A percentile compares a stretch with the other conserved stretches of the same genome.
phyloP scores from a whole-genome alignment of 92 coral and sea anemone species.

The Phymanthus crucifer region DNA sequence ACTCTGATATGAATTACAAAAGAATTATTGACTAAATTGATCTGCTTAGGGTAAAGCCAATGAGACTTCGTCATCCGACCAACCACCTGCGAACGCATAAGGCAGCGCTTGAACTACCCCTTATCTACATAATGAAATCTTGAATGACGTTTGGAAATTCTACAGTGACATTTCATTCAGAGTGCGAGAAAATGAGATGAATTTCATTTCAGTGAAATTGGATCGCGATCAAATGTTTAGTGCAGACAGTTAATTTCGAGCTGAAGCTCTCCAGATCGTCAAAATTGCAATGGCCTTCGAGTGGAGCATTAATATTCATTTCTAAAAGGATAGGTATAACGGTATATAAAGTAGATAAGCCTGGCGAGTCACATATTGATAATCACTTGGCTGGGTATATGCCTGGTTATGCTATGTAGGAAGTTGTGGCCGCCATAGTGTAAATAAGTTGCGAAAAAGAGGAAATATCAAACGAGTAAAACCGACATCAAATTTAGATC shows the following conservation, averaged over 20 bases:
- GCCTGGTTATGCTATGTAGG: not conserved
- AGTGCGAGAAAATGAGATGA: not conserved
- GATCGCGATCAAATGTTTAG: not conserved
- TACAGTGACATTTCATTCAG: not conserved
- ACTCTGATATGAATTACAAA: not conserved
- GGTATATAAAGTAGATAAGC: not conserved
- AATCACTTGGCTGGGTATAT: not conserved
- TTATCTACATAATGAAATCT: constrained; percentile 9
- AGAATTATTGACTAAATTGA: constrained; percentile 1
- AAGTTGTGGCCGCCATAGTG: not conserved
- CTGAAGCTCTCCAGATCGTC: not conserved
- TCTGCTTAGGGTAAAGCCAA: not conserved
- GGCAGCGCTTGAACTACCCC: not conserved
- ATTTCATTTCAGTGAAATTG: not conserved
- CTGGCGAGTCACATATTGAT: not conserved
- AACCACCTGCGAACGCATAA: not conserved
- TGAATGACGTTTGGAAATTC: not conserved
- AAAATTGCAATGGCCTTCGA: not conserved
- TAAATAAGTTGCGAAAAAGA: not conserved
- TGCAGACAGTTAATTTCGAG: not conserved
- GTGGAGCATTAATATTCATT: not conserved
- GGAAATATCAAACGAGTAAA: not conserved
- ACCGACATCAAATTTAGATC: not conserved
- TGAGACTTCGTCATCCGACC: not conserved
- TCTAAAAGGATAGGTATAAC: not conserved